Evolutionary conservation across 2,797 vertebrate genomes (phyloP), one percentile per base, ranked within the genome.

Genomic region (Ibycter americanus): DNA sequence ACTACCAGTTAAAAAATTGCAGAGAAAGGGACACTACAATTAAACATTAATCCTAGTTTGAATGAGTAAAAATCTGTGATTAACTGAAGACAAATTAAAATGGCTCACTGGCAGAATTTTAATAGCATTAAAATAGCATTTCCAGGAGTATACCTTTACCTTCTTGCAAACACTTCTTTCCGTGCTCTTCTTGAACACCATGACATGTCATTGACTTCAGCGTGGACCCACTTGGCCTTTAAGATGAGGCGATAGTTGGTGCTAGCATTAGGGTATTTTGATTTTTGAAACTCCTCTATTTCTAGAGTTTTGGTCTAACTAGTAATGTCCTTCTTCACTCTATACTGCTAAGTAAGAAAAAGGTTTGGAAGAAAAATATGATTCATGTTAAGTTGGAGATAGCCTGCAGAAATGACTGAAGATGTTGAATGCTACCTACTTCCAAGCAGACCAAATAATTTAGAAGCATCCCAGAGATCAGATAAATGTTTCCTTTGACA

Each of bases 371-470:
- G 44, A 54, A 70, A 74, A 42, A 23, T 14, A 2, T 9, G 9
- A 25, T 42, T 65, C 12, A 15, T 81, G 85, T 91, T 90, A 91
- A 84, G 54, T 55, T 87, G 80, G 63, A 88, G 51, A 58, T 18
- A 40, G 66, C 42, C 68, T n/a, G 36, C 27, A 79, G 88, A 91
- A 94, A 63, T 91, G 19, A 67, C 58, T 77, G 42, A 81, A 96
- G 40, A 73, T 70, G n/a, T 49, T 72, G 14, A 81, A 52, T 71
- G 70, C n/a, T 14, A 81, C 9, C 79, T 65, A n/a, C 89, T 85
- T 96, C 77, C 54, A 94, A 90, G 51, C 67, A 56, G 38, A 96
- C 44, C 70, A 91, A 94, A 55, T 90, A 83, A 90, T 93, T 93
- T 87, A 92, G 77, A 90, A 87, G 67, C 70, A 51, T 91, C 29